Conservation (phyloP, 2,113 vertebrate species). For the Amblyornis subalaris region DNA sequence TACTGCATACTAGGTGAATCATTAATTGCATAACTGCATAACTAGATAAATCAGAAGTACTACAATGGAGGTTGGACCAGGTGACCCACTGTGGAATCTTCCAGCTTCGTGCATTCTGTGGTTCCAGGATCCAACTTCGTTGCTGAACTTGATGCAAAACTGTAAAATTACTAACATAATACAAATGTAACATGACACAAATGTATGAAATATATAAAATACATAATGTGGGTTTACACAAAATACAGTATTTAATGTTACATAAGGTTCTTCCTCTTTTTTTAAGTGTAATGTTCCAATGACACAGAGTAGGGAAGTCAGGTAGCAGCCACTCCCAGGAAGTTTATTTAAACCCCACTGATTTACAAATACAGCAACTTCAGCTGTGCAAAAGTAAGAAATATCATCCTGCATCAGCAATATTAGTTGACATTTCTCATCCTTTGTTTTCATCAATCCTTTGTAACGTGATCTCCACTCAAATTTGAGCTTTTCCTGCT, state of each 20-base stretch:
- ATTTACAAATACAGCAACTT: neutral
- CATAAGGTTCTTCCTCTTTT: accelerated
- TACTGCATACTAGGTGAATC: neutral
- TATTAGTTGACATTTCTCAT: neutral
- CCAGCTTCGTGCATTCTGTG: neutral
- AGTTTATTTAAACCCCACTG: neutral
- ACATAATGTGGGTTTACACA: neutral
- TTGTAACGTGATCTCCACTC: neutral
- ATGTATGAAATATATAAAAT: neutral
- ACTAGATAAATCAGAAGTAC: neutral
- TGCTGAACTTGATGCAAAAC: neutral
- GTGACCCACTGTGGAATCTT: neutral
- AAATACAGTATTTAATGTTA: neutral
- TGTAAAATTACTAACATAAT: neutral
- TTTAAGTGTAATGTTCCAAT: neutral
- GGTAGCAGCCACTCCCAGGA: neutral
- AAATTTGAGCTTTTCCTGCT: neutral
- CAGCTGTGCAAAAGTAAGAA: neutral
- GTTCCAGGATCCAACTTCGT: neutral
- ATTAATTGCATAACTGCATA: neutral
- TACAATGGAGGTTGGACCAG: neutral
- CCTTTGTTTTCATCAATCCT: neutral
- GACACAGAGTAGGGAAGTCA: neutral
- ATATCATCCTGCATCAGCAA: neutral
- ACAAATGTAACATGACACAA: too few species aligned